Evolutionary conservation across 2,797 vertebrate genomes (phyloP).

Genomic region (Clarias fuscus): DNA sequence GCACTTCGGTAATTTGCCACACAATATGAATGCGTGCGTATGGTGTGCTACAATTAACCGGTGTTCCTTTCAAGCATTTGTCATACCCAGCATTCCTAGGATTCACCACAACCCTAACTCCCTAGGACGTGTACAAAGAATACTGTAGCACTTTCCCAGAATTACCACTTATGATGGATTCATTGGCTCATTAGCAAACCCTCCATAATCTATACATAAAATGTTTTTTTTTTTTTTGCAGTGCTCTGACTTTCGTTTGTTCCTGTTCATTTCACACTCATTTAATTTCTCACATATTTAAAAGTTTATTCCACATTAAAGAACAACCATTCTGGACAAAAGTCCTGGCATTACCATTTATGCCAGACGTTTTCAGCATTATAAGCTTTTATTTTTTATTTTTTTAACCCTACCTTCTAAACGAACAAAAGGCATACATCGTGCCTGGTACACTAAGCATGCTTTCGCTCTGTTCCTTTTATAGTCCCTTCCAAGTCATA

Average conservation of each 20-base stretch:
- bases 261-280: slow-evolving; percentile 6
- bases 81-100: slow-evolving; percentile 7
- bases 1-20: background rate
- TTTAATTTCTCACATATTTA: slow-evolving; percentile 11
- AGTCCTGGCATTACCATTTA: background rate
- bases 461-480: slow-evolving; percentile 30
- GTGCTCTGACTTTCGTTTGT: background rate
- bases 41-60: background rate
- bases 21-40: background rate
- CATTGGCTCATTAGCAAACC: background rate
- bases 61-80: background rate
- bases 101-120: background rate
- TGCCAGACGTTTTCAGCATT: slow-evolving; percentile 27
- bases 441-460: slow-evolving; percentile 12
- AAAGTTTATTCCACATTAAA: slow-evolving; percentile 33
- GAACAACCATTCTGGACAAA: slow-evolving; percentile 9
- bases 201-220: background rate
- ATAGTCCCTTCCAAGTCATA: slow-evolving; percentile 14
- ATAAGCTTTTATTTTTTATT: background rate
- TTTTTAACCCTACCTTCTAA: slow-evolving; percentile 10
- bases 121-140: background rate
- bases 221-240: background rate
- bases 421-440: slow-evolving; percentile 21
- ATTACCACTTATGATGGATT: background rate
- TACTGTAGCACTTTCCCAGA: background rate